These are phyloP conservation scores for Melanotaenia duboulayi DNA, from an alignment of 2,113 vertebrate genomes.

Conservation along the genomic window DNA sequence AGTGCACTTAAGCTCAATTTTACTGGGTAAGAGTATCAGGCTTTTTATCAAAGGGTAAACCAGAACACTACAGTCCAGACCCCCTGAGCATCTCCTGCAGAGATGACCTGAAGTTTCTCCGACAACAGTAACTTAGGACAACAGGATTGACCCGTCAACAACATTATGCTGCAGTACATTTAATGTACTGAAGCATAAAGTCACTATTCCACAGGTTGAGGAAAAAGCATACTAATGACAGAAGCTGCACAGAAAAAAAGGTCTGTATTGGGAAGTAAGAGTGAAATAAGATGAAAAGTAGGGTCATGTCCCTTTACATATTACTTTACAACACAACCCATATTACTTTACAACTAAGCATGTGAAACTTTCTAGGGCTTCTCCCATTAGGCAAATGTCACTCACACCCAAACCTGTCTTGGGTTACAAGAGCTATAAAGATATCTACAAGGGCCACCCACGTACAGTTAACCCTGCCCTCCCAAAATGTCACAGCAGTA, in stretches of 20 bases:
- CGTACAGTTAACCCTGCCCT: not conserved
- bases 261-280: constrained; percentile 1
- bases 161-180: too few relatives aligned
- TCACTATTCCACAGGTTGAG: constrained; percentile 5
- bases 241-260: not conserved
- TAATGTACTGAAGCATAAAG: constrained; percentile 24
- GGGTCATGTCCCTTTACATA: constrained; percentile 28
- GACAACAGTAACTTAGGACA: constrained; percentile 14
- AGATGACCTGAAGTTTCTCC: constrained; percentile 28
- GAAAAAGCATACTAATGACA: constrained; percentile 11
- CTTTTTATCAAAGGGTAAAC: constrained; percentile 12
- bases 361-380: constrained; percentile 13
- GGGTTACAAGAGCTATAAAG: constrained; percentile 43
- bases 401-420: constrained; percentile 11
- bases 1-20: not conserved
- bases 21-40: not conserved
- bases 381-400: constrained; percentile 1
- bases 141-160: not conserved
- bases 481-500: constrained; percentile 26
- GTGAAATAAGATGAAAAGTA: constrained; percentile 19
- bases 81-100: constrained; percentile 6
- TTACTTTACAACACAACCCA: constrained; percentile 40
- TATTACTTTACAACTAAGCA: constrained; percentile 49
- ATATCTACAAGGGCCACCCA: constrained; percentile 10
- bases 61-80: constrained; percentile 16